A percentile compares a stretch with the other conserved stretches of the same genome.
These are phyloP conservation scores for Zoanthus sansibaricus DNA, from an alignment of 92 coral and sea anemone genomes.

Conservation along the genomic window DNA sequence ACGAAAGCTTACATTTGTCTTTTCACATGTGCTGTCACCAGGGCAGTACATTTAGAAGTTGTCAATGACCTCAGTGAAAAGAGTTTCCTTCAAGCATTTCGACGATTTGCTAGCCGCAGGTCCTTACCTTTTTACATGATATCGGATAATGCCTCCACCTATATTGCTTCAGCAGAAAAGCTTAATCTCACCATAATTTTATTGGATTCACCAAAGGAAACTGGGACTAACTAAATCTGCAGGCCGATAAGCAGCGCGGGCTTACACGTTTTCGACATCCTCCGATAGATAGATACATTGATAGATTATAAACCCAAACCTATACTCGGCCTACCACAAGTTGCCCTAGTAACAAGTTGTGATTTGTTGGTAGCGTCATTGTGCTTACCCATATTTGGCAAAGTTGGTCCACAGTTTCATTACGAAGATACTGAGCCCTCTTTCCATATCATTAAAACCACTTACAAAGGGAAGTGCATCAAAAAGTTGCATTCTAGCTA, in stretches of 20 bases:
- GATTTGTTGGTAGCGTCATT: neutral
- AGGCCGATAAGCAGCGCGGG: too few relatives aligned
- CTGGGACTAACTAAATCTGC: too few relatives aligned
- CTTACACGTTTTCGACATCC: too few relatives aligned
- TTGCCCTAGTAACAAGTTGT: too few relatives aligned
- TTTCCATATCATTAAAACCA: conserved; percentile 49
- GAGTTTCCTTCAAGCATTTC: conserved; percentile 43
- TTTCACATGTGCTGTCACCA: too few relatives aligned
- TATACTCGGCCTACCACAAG: too few relatives aligned
- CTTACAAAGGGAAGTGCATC: neutral
- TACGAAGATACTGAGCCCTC: conserved; percentile 49
- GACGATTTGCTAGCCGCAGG: conserved; percentile 27
- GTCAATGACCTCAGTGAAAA: neutral
- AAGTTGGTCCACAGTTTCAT: conserved; percentile 22
- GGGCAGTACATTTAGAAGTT: neutral
- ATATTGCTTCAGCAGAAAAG: neutral
- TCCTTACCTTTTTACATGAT: conserved; percentile 37
- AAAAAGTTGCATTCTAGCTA: neutral
- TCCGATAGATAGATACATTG: too few relatives aligned
- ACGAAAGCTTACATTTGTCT: conserved; percentile 37
- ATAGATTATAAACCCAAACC: too few relatives aligned
- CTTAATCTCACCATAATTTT: too few relatives aligned
- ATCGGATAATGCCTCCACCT: conserved; percentile 72
- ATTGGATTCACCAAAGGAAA: too few relatives aligned
- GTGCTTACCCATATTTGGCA: neutral